phyloP scores from a whole-genome alignment of 2,888 invertebrate genomes.

The Xanthia icteritia region DNA sequence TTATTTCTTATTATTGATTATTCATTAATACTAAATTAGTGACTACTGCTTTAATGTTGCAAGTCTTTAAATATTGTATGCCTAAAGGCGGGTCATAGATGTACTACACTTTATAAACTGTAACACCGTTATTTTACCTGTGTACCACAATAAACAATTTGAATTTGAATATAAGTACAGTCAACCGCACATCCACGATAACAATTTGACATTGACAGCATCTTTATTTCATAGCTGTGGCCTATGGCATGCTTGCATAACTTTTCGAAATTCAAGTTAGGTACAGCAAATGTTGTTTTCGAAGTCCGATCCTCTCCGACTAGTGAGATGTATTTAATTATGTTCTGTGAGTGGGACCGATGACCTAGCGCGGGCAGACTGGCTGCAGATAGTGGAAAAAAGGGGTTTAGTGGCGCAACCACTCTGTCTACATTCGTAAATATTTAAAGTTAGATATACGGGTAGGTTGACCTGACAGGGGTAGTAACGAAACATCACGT shows the following conservation, averaged over 20 bases:
- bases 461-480: no score
- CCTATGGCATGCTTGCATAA: neutral
- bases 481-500: slow-evolving; percentile 9
- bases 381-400: neutral
- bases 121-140: no score
- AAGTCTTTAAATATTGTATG: no score
- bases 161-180: neutral
- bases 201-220: no score
- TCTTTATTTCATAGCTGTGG: neutral
- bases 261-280: neutral
- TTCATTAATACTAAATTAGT: no score
- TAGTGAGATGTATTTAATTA: neutral
- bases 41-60: no score
- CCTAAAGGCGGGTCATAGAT: no score
- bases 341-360: neutral
- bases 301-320: neutral
- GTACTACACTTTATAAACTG: no score
- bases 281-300: neutral
- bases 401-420: neutral
- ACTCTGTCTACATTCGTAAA: neutral
- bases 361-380: neutral
- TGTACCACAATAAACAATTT: no score
- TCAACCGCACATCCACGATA: neutral
- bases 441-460: neutral
- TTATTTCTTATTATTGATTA: no score